phyloP scores from a whole-genome alignment of 2,113 vertebrate species.

The Malurus elegans region DNA sequence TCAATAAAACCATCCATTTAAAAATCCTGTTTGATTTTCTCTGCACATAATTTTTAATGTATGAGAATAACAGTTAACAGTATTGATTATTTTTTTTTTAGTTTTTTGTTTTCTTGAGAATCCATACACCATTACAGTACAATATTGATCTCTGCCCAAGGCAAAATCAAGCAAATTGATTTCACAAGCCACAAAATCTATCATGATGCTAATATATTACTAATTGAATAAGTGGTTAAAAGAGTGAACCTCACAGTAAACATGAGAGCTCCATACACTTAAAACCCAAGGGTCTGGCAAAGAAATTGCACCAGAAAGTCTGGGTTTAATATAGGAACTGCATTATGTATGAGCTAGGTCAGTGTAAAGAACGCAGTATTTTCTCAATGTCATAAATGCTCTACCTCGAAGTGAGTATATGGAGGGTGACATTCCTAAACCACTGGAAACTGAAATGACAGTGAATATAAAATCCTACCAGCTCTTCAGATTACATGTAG shows the following conservation, averaged over 20 bases:
- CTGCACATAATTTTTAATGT: not conserved
- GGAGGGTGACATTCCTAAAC: not conserved
- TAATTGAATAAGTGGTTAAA: slow-evolving; percentile 28
- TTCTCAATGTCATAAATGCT: not conserved
- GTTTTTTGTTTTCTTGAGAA: not conserved
- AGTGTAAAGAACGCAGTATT: not conserved
- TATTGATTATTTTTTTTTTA: not conserved
- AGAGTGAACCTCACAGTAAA: not conserved
- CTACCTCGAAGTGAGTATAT: not conserved
- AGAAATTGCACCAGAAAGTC: not conserved
- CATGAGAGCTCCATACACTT: not conserved
- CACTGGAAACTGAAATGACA: not conserved
- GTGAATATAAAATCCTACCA: not conserved
- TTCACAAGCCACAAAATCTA: not conserved
- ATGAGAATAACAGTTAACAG: not conserved
- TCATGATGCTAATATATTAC: slow-evolving; percentile 16
- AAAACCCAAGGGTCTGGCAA: not conserved
- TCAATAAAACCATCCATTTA: not conserved
- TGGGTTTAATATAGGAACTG: not conserved
- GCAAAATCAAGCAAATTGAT: slow-evolving; percentile 23
- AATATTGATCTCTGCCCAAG: slow-evolving; percentile 7
- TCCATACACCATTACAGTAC: not conserved
- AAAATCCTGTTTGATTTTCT: not conserved
- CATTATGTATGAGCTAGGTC: not conserved
- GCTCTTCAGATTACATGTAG: not conserved